Percentiles rank a stretch among this genome's conserved stretches.
phyloP scores from a whole-genome alignment of 2,797 vertebrate species.

The Leuciscus waleckii region DNA sequence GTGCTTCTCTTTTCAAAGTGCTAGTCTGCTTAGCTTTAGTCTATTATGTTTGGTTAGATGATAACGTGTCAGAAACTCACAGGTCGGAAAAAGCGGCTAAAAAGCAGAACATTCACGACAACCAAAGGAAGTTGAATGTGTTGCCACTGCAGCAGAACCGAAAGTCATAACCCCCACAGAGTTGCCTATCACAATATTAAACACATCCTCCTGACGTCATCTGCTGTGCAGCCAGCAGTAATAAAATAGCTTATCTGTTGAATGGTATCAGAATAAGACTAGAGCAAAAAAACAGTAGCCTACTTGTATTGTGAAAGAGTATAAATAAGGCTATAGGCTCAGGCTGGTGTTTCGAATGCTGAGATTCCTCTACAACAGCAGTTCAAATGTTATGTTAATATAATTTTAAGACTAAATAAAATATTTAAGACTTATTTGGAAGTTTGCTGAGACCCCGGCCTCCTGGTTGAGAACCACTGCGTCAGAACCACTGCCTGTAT shows the following conservation, averaged over 20 bases:
- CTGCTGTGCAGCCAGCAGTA: neutral
- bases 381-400: neutral
- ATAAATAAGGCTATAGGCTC: neutral
- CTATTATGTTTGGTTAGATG: neutral
- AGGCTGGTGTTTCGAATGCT: neutral
- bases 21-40: conserved; percentile 10
- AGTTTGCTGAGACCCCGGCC: neutral
- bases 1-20: conserved; percentile 11
- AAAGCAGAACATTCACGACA: conserved; percentile 21
- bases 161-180: neutral
- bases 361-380: neutral
- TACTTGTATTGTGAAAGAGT: neutral
- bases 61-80: neutral
- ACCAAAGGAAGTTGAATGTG: conserved; percentile 12
- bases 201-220: neutral
- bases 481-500: neutral
- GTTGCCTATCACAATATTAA: neutral
- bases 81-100: conserved; percentile 7
- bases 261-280: neutral
- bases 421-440: neutral
- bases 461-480: neutral
- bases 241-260: neutral
- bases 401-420: neutral
- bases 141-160: conserved; percentile 15
- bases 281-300: neutral